phyloP scores from a whole-genome alignment of 2,113 vertebrate genomes.

The Myxocyprinus asiaticus region DNA sequence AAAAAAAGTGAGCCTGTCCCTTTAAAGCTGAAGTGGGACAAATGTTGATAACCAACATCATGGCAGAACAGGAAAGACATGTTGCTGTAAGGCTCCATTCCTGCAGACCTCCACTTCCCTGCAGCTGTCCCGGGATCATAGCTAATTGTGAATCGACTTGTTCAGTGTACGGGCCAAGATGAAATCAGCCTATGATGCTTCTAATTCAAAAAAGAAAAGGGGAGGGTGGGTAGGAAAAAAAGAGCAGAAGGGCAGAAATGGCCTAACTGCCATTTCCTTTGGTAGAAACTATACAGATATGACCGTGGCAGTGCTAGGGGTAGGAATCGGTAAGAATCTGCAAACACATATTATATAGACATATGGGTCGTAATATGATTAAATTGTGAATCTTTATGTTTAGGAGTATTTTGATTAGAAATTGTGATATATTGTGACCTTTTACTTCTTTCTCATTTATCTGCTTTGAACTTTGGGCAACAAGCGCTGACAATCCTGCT shows the following conservation, averaged over 20 bases:
- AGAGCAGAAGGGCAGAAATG: conserved; percentile 6
- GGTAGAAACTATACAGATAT: conserved; percentile 85
- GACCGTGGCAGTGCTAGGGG: conserved; percentile 57
- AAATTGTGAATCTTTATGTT: too few relatives aligned
- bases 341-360: too few relatives aligned
- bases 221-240: not conserved
- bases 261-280: conserved; percentile 85
- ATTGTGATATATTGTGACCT: too few relatives aligned
- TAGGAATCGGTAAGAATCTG: too few relatives aligned
- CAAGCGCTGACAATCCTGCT: too few relatives aligned
- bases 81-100: conserved; percentile 67
- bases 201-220: conserved; percentile 59
- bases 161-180: conserved; percentile 77
- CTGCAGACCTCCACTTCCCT: conserved; percentile 67
- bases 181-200: conserved; percentile 71
- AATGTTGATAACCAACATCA: not conserved
- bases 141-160: conserved; percentile 77
- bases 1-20: conserved; percentile 48
- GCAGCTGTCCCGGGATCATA: conserved; percentile 79
- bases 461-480: too few relatives aligned
- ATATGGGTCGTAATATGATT: too few relatives aligned
- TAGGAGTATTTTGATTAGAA: too few relatives aligned
- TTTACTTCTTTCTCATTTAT: too few relatives aligned
- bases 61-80: conserved; percentile 60
- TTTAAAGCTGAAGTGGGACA: conserved; percentile 75